phyloP scores from a whole-genome alignment of 2,888 invertebrate species.

The Leucophora obtusa region DNA sequence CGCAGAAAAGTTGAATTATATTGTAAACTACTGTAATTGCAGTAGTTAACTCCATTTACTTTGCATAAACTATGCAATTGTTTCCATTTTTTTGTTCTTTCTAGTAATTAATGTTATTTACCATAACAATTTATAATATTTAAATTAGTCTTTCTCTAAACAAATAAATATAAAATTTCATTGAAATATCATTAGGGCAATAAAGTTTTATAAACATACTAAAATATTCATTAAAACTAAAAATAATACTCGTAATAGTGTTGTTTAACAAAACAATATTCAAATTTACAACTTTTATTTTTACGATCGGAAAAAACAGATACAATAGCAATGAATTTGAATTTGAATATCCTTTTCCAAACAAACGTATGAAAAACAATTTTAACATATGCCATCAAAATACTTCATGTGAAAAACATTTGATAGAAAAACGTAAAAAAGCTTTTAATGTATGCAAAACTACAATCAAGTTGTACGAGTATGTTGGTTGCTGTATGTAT shows the following conservation, averaged over 20 bases:
- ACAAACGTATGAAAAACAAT: conserved; percentile 1
- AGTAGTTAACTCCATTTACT: too few relatives aligned
- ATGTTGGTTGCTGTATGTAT: not conserved
- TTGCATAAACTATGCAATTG: too few relatives aligned
- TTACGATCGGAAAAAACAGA: not conserved
- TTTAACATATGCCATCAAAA: conserved; percentile 30
- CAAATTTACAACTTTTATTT: conserved; percentile 4
- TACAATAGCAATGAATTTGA: conserved; percentile 12
- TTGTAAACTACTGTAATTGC: too few relatives aligned
- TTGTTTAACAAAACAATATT: conserved; percentile 22
- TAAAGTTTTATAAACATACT: conserved; percentile 22
- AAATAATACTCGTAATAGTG: not conserved
- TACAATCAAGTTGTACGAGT: not conserved
- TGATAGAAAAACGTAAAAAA: conserved; percentile 36
- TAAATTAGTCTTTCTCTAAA: not conserved
- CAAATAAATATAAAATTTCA: conserved; percentile 8
- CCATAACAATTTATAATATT: not conserved
- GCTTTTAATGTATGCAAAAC: conserved; percentile 42
- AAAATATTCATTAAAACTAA: not conserved
- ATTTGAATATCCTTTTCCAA: conserved; percentile 3
- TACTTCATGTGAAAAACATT: conserved; percentile 25
- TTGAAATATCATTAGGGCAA: conserved; percentile 9
- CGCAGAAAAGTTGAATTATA: too few relatives aligned
- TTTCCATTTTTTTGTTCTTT: too few relatives aligned
- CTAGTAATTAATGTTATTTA: too few relatives aligned